Base-by-base conservation (phyloP, 2,888 invertebrate species). In the Trissolcus japonicus region DNA sequence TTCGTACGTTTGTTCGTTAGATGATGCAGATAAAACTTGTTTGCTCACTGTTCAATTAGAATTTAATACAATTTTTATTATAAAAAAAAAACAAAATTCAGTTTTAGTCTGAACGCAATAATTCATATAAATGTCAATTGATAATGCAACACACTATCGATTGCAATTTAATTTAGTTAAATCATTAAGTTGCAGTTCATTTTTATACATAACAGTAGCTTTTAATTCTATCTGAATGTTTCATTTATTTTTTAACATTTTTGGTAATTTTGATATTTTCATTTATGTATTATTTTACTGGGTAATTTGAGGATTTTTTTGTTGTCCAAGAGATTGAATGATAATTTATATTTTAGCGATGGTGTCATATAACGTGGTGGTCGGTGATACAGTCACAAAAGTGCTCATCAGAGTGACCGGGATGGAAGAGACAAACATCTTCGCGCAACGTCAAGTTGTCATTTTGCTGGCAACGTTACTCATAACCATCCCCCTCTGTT, bases 321-420 rank as follows among this genome's bases (percentile, higher is more conserved):
- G n/a, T n/a, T n/a, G n/a, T n/a, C n/a, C 13, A 41, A 41, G 4
- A 41, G 2, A 13, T 13, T 41, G 16, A 14, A 4, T n/a, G 2
- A 4, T 16, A 21, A 25, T 55, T 55, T 69, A 17, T 17, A 35
- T 65, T 61, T 55, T 91, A 95, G 95, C 95, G 7, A 95, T 96
- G 95, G 94, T 95, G 73, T 95, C 95, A 69, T 96, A 96, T 89
- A 96, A 96, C 88, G 94, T 96, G 16, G 95, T 95, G 17, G 95
- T 96, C 35, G 96, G 95, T 17, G 96, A 96, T 86, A 96, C 95
- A 0, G 91, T 95, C 51, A 95, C 95, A 14, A 95, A 95, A 89
- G 94, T 96, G 16, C 90, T 95, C 67, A 91, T 93, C n/a, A 91
- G 95, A 77, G 90, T 95, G 60, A 92, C 94, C 13, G 91, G 92